Conservation (phyloP, 2,888 invertebrate genomes). For the Actias luna region DNA sequence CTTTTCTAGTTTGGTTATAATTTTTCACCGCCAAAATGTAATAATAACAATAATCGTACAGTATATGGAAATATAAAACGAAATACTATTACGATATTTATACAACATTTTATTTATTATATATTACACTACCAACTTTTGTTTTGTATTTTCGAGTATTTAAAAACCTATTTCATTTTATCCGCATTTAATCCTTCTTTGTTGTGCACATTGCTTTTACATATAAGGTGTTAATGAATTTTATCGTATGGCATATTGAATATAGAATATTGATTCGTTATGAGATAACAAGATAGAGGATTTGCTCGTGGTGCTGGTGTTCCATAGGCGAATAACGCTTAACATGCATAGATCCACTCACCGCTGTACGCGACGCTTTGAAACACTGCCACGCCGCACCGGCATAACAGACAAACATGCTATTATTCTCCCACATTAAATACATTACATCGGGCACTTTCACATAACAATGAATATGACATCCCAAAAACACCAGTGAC, state of each 20-base stretch:
- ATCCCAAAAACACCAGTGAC: neutral
- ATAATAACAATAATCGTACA: too few species aligned
- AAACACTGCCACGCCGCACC: constrained; percentile 89
- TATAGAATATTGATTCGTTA: constrained; percentile 1
- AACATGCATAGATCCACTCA: constrained; percentile 86
- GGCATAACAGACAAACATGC: constrained; percentile 80
- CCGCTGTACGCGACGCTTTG: constrained; percentile 97
- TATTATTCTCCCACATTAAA: constrained; percentile 59
- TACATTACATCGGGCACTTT: constrained; percentile 35
- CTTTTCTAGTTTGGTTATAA: too few species aligned
- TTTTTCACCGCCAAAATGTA: too few species aligned
- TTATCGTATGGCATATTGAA: neutral
- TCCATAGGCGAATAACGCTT: constrained; percentile 49
- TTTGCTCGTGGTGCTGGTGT: constrained; percentile 3
- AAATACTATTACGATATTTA: too few species aligned
- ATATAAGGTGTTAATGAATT: too few species aligned
- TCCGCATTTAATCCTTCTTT: too few species aligned
- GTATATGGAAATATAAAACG: too few species aligned
- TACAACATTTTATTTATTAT: too few species aligned
- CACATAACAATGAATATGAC: constrained; percentile 24
- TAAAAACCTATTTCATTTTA: too few species aligned
- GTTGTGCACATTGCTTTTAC: too few species aligned
- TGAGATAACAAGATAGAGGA: neutral
- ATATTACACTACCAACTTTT: too few species aligned
- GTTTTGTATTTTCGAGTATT: too few species aligned